Conservation (phyloP, 2,113 vertebrate genomes). For the Sylvia atricapilla region DNA sequence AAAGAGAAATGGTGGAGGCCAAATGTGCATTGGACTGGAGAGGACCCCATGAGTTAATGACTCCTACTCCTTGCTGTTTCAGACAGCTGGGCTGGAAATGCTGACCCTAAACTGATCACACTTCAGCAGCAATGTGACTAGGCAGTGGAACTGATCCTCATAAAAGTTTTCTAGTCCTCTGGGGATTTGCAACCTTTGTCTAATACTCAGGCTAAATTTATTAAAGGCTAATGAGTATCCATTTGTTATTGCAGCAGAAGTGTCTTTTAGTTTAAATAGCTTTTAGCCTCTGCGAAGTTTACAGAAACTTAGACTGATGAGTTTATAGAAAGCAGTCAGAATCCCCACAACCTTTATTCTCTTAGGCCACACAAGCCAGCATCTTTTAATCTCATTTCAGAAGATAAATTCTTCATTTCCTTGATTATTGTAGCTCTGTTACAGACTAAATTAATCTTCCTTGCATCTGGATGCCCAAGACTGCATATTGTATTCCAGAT, state of each 20-base stretch:
- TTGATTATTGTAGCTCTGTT: conserved; percentile 28
- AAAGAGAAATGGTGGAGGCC: neutral
- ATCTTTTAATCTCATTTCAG: conserved; percentile 34
- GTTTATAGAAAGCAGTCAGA: neutral
- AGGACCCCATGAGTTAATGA: neutral
- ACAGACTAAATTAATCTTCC: conserved; percentile 20
- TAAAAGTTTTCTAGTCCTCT: conserved; percentile 17
- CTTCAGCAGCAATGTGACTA: neutral
- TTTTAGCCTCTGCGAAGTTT: neutral
- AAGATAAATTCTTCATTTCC: conserved; percentile 38
- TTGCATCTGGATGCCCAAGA: neutral
- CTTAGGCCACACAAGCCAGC: neutral
- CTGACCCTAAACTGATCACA: neutral
- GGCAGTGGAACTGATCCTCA: neutral
- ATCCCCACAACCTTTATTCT: neutral
- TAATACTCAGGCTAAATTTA: neutral
- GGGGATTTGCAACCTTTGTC: neutral
- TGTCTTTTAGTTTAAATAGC: neutral
- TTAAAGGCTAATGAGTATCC: neutral
- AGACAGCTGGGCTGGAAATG: neutral
- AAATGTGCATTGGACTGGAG: neutral
- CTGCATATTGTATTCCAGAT: conserved; percentile 52
- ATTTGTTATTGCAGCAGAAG: neutral
- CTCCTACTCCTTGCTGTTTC: neutral
- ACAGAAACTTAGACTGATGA: neutral